Evolutionary conservation across 2,888 invertebrate genomes (phyloP), one percentile per base, ranked within the genome.

Genomic region (Horisme vitalbata): DNA sequence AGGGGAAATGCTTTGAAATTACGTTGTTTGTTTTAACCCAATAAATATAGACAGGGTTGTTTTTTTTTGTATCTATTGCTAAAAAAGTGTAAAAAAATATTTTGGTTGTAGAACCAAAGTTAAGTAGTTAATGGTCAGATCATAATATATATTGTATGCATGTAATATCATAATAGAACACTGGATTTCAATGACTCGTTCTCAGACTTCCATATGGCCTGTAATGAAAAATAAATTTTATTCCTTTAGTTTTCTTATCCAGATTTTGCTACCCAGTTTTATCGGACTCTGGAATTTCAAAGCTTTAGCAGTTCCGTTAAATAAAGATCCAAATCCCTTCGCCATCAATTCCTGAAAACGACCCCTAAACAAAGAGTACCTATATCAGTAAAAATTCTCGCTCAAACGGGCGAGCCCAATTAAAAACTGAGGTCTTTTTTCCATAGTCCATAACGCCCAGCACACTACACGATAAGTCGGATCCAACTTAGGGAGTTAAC

Each of bases 381-480:
- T 64, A 64, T 68, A 68, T 79, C 75, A 73, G 74, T 72, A 59
- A 55, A 70, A 54, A 70, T 70, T 73, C 63, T 64, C 69, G 68
- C 70, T 57, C 67, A 73, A 76, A 76, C 76, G 75, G 67, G 66
- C 71, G 55, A 62, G 71, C 75, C 79, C 83, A 83, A 83, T 83
- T 83, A 83, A 79, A 72, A 65, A 52, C 45, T 5, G 46, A 41
- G 5, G 44, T 63, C 68, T 71, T 74, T 71, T 68, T 68, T 53
- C 49, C 46, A 44, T 51, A 63, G 47, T 53, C 61, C 69, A 63
- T n/a, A 38, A 12, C 3, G 18, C 8, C 2, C n/a, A n/a, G n/a
- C n/a, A n/a, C n/a, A n/a, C n/a, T n/a, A n/a, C n/a, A n/a, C n/a
- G n/a, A n/a, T n/a, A n/a, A n/a, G n/a, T n/a, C n/a, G n/a, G n/a